These are phyloP conservation scores for Acanthochromis polyacanthus DNA, from an alignment of 2,113 vertebrate species.

Conservation along the genomic window DNA sequence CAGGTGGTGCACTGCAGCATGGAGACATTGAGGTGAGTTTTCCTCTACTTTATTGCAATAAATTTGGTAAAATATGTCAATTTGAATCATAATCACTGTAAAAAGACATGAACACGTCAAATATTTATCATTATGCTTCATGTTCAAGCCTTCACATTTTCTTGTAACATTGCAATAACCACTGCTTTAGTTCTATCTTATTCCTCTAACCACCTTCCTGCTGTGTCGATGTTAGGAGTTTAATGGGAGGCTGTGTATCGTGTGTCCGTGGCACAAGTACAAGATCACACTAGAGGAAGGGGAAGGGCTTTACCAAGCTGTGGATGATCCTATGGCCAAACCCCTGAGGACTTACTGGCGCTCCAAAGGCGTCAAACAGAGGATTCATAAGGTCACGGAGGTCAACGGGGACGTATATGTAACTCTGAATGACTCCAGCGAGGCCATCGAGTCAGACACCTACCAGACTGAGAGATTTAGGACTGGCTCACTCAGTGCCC, in stretches of 20 bases:
- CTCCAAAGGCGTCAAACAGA: conserved; percentile 94
- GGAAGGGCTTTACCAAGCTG: conserved; percentile 92
- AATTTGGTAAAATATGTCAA: not conserved
- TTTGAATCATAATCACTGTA: not conserved
- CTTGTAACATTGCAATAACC: not conserved
- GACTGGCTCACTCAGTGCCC: conserved; percentile 20
- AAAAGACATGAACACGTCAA: not conserved
- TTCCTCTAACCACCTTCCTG: conserved; percentile 4
- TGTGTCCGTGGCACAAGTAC: conserved; percentile 96
- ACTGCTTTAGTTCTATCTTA: not conserved
- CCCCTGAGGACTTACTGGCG: conserved; percentile 88
- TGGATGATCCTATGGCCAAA: conserved; percentile 86
- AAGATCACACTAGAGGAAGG: conserved; percentile 93
- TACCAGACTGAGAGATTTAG: conserved; percentile 90
- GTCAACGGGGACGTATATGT: conserved; percentile 87
- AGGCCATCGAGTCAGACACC: conserved; percentile 89
- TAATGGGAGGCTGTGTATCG: conserved; percentile 88
- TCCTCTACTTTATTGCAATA: not conserved
- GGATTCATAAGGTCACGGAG: conserved; percentile 88
- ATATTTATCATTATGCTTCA: too few species aligned
- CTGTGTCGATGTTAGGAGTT: conserved; percentile 85
- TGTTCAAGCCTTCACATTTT: not conserved
- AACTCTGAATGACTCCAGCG: conserved; percentile 85
- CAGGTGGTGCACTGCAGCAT: conserved; percentile 89
- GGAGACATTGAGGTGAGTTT: conserved; percentile 93